A percentile compares a stretch with the other conserved stretches of the same genome.
Evolutionary conservation across 53 echinoderm and acorn worm species (phyloP).

Genomic region (Arbacia lixula): DNA sequence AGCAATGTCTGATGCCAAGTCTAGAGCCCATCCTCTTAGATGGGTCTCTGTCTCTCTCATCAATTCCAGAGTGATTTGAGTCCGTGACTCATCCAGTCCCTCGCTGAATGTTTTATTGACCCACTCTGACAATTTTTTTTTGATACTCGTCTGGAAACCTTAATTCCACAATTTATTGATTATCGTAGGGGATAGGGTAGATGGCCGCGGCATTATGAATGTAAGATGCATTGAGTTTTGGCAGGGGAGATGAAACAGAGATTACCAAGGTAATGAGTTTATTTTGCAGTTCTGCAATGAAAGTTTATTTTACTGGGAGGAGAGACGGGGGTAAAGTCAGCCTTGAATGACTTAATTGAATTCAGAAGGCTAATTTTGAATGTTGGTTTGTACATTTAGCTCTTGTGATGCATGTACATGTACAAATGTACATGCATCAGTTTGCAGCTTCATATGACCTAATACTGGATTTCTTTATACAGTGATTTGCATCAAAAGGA

Average conservation of each 20-base stretch:
- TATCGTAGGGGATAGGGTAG: constrained; percentile 1
- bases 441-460: too few species aligned
- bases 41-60: constrained; percentile 52
- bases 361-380: constrained; percentile 39
- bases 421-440: too few species aligned
- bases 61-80: constrained; percentile 17
- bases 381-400: neutral
- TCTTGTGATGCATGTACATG: too few species aligned
- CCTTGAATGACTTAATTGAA: constrained; percentile 43
- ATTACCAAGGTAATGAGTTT: constrained; percentile 30
- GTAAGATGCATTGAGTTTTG: too few species aligned
- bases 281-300: neutral
- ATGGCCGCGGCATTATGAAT: neutral
- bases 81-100: constrained; percentile 22
- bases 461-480: too few species aligned
- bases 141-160: constrained; percentile 17
- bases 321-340: neutral
- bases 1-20: neutral
- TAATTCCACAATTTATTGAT: constrained; percentile 23
- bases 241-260: neutral
- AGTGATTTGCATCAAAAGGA: too few species aligned
- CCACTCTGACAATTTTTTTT: constrained; percentile 9
- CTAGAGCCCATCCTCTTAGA: constrained; percentile 23
- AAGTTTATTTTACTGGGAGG: constrained; percentile 1
- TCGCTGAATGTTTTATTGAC: constrained; percentile 50